A percentile compares a stretch with the other conserved stretches of the same genome.
phyloP scores from a whole-genome alignment of 2,113 vertebrate species.

The Tragelaphus strepsiceros region DNA sequence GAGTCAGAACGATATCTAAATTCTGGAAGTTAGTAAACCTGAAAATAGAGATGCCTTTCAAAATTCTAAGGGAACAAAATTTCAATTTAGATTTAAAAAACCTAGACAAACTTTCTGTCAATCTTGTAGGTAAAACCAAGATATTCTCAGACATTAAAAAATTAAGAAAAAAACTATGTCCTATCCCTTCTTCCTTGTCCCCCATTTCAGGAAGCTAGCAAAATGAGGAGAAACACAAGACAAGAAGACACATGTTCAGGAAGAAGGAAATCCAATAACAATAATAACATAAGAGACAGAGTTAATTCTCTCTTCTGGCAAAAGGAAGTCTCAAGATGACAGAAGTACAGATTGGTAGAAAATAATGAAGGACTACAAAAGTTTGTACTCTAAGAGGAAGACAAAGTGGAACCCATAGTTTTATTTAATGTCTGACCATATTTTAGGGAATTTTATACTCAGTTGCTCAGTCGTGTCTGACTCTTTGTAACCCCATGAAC shows the following conservation, averaged over 20 bases:
- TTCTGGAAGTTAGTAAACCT: not conserved
- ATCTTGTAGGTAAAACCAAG: not conserved
- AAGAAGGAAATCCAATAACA: not conserved
- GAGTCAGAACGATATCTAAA: not conserved
- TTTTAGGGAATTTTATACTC: not conserved
- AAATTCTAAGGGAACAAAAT: not conserved
- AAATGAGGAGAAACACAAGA: not conserved
- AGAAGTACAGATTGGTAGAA: not conserved
- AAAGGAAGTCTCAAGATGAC: not conserved
- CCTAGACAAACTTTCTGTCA: not conserved
- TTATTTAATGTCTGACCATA: not conserved
- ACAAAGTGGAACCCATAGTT: not conserved
- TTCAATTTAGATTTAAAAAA: not conserved
- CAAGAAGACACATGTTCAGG: not conserved
- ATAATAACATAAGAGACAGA: not conserved
- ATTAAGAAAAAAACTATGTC: not conserved
- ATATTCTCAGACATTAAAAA: not conserved
- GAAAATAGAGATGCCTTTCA: not conserved
- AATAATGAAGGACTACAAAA: not conserved
- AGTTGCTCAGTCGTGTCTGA: not conserved
- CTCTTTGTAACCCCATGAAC: not conserved
- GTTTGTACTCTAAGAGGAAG: too few relatives aligned
- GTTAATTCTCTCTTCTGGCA: not conserved
- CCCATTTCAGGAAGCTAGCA: not conserved
- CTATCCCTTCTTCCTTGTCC: not conserved